These are phyloP conservation scores for Prosapia bicincta DNA, from an alignment of 2,888 invertebrate genomes.

Conservation along the genomic window DNA sequence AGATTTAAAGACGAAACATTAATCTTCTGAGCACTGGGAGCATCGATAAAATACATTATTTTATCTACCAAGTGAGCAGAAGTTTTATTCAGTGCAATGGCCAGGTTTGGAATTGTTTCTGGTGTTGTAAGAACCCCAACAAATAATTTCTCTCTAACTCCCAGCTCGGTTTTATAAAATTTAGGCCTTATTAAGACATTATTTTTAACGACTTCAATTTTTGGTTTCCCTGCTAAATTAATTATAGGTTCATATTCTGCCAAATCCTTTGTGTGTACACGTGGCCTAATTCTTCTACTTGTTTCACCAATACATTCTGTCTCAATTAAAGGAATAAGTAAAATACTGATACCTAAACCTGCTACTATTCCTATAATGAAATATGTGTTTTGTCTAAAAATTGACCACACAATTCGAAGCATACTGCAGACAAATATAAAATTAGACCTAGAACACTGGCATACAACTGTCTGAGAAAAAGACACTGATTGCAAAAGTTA, in stretches of 20 bases:
- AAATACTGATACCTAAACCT: constrained; percentile 38
- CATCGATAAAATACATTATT: constrained; percentile 70
- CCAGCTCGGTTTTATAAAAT: constrained; percentile 93
- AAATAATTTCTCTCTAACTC: constrained; percentile 85
- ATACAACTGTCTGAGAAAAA: neutral
- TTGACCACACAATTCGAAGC: constrained; percentile 18
- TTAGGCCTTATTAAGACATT: constrained; percentile 76
- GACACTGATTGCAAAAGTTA: neutral
- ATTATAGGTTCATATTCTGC: constrained; percentile 51
- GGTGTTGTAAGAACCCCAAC: constrained; percentile 80
- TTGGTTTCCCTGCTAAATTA: constrained; percentile 49
- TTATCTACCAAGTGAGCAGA: constrained; percentile 80
- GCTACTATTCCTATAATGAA: constrained; percentile 36
- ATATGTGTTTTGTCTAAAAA: constrained; percentile 37
- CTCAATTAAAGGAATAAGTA: constrained; percentile 33
- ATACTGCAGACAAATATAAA: neutral
- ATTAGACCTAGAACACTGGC: neutral
- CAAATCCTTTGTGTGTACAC: constrained; percentile 27
- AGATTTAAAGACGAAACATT: constrained; percentile 47
- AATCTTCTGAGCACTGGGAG: constrained; percentile 49
- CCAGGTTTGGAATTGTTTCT: constrained; percentile 66
- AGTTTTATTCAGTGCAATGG: constrained; percentile 84
- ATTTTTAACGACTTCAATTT: constrained; percentile 49
- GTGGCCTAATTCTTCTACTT: constrained; percentile 20
- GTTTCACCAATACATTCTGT: constrained; percentile 33